Evolutionary conservation across 2,888 invertebrate species (phyloP), one percentile per base, ranked within the genome.

Genomic region (Oxycera nigricornis): DNA sequence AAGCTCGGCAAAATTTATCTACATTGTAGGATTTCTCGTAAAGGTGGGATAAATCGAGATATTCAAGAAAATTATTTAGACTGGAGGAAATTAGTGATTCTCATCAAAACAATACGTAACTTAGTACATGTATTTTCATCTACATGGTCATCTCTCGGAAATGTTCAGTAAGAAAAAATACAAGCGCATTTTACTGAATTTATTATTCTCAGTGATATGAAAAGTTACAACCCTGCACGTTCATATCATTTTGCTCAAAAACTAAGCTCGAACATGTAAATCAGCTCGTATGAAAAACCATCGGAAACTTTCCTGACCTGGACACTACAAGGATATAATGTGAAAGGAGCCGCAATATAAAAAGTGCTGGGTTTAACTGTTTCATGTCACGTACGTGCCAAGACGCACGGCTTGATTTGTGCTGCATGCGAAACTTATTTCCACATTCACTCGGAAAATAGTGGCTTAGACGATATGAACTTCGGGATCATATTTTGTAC

Each of bases 341-440:
- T 28, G n/a, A 7, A 59, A 59, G n/a, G 14, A 17, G 28, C 28
- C 59, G 14, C 59, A 26, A 59, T 24, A 28, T 1, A 59, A 55
- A 55, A 55, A 59, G 28, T 28, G 55, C 22, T 55, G 9, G 28
- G 59, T 46, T 46, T 7, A 46, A 59, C 59, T 59, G 59, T n/a
- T 31, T 62, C 62, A 31, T 62, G 17, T 62, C 62, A 39, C 39
- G 35, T 62, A 39, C 20, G 17, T 31, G 17, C 14, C 39, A 39
- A 62, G 62, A 62, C 35, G 35, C 39, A 62, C 30, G 31, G n/a
- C 39, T 35, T 2, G 28, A 30, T 30, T 62, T 30, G 17, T 62
- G 35, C 46, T 46, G 3, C 46, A 17, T 46, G 46, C 46, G 1
- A 35, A 62, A 62, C 62, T 35, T 62, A 62, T 62, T 62, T 35